Evolutionary conservation across 2,888 invertebrate genomes (phyloP), one percentile per base, ranked within the genome.

Genomic region (Volucella inflata): DNA sequence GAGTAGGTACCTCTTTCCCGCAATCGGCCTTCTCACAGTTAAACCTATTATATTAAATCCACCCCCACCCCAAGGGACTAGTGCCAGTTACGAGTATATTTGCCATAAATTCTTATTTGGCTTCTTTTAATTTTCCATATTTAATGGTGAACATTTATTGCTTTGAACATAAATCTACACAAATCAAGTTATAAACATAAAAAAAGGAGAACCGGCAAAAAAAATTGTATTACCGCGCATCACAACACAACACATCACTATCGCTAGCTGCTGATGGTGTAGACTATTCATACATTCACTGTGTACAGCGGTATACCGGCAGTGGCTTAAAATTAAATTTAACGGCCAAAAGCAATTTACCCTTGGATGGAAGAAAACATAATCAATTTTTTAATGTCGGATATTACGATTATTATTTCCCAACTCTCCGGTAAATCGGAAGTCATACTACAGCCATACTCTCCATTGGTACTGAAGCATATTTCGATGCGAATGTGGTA

Each of bases 301-400:
- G 30, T 6, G 30, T 30, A 30, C 30, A 30, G 30, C 30, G 30
- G 30, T 30, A 30, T 30, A 30, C 2, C 17, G 14, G 14, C 10
- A 10, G 12, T 30, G 11, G 21, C 11, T 59, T 1, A 12, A 76
- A 51, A 68, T 76, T 51, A 67, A 76, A 46, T 68, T 60, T 21
- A 53, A 68, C 36, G 36, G 40, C 17, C 57, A 50, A 30, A 75
- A 50, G 59, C 40, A 9, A 11, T 30, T 16, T 14, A n/a, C 36
- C 14, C 21, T 50, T 57, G 16, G 12, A 12, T 65, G 3, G 6
- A 38, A n/a, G 17, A 21, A 75, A 76, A 48, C 55, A 62, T 53
- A 78, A 71, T 82, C 82, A 77, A 55, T 60, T 74, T 72, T 72
- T 82, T 74, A 83, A 78, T 78, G 68, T 83, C 46, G 51, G 51